Base-by-base conservation (phyloP, 2,797 vertebrate species). In the Hafferia zeledoni region DNA sequence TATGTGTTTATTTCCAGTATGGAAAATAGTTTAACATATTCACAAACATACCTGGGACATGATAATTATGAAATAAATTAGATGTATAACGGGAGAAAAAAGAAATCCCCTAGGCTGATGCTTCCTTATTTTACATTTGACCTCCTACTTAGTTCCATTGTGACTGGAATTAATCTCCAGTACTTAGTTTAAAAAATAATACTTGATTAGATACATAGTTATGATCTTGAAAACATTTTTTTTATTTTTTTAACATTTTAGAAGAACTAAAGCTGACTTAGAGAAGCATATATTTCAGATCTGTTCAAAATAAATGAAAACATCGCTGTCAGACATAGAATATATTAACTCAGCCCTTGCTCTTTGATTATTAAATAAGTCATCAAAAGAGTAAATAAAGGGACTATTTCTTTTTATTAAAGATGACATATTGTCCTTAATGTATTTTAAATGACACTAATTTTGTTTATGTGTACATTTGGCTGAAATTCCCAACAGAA, bases 401-500 rank as follows among this genome's bases (percentile, higher is more conserved):
- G 5, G 1, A 57, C 1, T 64, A 27, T 85, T 88, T 74, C 0
- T 37, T 44, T 71, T 69, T 67, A 53, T 56, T 30, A 60, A 86
- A 68, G 6, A n/a, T 64, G 14, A 10, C 8, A 46, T 44, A 61
- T 41, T 46, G 0, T 18, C 13, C 57, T 90, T 43, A 46, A 71
- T 11, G 24, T 61, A 43, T 30, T 35, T 43, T 33, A 8, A 60
- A 4, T 19, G 41, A 8, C 0, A 0, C 9, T 90, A 18, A 30
- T 53, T 81, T 50, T 79, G 5, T 61, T 76, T 61, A 44, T 39
- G 39, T 31, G 4, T 17, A 50, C 3, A 30, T 77, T 57, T 79
- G n/a, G 17, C 50, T 65, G 1, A 60, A 74, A 91, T 60, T 74
- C 24, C 7, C 31, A 35, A 31, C 1, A 46, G 15, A 59, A 85